Conservation (phyloP, 1,140 invertebrate species). For the Brachionus sp. region DNA sequence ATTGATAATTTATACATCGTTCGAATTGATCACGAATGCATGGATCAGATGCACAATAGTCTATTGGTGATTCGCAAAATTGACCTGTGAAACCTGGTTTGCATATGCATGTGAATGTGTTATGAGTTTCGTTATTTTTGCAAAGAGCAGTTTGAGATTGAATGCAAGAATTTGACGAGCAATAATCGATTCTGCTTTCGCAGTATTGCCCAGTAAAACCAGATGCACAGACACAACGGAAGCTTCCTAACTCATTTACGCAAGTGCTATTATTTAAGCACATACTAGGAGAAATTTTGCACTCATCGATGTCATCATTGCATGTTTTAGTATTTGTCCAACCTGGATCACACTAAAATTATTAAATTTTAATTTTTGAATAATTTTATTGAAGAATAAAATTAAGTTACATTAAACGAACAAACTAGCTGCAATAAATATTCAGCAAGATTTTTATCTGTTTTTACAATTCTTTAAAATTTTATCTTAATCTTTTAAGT, state of each 20-base stretch:
- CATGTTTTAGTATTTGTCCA: slow-evolving; percentile 41
- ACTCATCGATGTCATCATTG: slow-evolving; percentile 44
- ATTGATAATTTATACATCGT: slow-evolving; percentile 79
- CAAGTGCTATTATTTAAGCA: slow-evolving; percentile 50
- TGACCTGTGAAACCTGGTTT: slow-evolving; percentile 46
- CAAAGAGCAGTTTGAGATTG: background rate
- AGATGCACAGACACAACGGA: slow-evolving; percentile 46
- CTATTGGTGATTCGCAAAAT: slow-evolving; percentile 49
- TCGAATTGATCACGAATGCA: slow-evolving; percentile 65
- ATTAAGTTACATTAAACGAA: too few species aligned
- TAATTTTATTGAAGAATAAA: too few species aligned
- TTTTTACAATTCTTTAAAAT: too few species aligned
- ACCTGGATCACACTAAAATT: slow-evolving; percentile 44
- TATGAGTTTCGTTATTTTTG: background rate
- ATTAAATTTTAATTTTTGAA: background rate
- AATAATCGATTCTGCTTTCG: slow-evolving; percentile 73
- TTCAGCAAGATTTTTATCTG: too few species aligned
- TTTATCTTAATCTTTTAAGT: too few species aligned
- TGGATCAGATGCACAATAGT: slow-evolving; percentile 47
- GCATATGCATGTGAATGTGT: slow-evolving; percentile 46
- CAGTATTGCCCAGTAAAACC: slow-evolving; percentile 64
- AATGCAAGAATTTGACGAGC: slow-evolving; percentile 69
- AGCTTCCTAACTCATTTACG: slow-evolving; percentile 53
- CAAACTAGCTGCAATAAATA: too few species aligned
- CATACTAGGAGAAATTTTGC: background rate